Base-by-base conservation (phyloP, 1,140 invertebrate genomes). In the Planococcus citri region DNA sequence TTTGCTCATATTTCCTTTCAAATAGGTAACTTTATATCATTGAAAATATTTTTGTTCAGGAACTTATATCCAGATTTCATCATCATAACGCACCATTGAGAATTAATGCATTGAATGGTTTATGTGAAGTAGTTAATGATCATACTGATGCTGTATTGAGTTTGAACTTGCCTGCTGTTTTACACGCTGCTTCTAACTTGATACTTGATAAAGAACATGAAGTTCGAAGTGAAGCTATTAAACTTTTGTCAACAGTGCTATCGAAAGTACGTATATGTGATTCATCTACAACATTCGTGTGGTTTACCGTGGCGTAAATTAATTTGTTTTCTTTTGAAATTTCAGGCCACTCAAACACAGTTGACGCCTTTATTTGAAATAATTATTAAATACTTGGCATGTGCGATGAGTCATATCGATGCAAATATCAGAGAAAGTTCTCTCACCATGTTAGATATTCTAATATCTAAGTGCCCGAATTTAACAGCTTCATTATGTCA, bases 321-420 rank as follows among this genome's bases (percentile, higher is more conserved):
- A 51, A 51, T 51, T 20, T n/a, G 12, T 51, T 51, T 3, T 51
- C 17, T 51, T 51, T 20, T 51, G n/a, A n/a, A n/a, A n/a, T 51
- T 51, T 9, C 41, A 51, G 41, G 41, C 41, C 17, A 51, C 41
- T 9, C 12, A 51, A 51, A 51, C n/a, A 3, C 79, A 82, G 70
- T 73, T 86, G 1, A 68, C 74, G 17, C 88, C 90, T 17, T 90
- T 91, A 75, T 88, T 87, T 75, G 83, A 87, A 72, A 82, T 89
- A 10, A 78, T 94, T 57, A 84, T 85, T 41, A 88, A 88, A 12
- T 91, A 92, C 75, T 76, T 94, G 29, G 83, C 85, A 29, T 94
- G 91, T 80, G 87, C 89, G 0, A 92, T 94, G 89, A 92, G 90
- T 10, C 89, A 93, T 73, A 89, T 95, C 70, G 83, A 90, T 76